Evolutionary conservation across 1,140 invertebrate genomes (phyloP), one percentile per base, ranked within the genome.

Genomic region (Drosophila busckii): DNA sequence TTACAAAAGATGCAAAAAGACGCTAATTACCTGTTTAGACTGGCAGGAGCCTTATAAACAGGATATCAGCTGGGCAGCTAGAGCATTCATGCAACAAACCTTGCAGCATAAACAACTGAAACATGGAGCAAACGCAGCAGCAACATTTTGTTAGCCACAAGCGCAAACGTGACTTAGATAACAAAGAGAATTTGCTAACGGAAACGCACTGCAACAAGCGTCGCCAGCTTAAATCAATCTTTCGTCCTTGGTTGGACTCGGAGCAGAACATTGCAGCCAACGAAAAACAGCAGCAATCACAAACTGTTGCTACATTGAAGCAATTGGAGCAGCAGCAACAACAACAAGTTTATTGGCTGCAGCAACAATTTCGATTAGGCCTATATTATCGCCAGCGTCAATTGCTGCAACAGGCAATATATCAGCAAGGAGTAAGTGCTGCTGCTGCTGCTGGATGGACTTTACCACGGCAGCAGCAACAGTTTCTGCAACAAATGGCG

Each of bases 341-440:
- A 4, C 38, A 61, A 15, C n/a, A n/a, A n/a, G n/a, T n/a, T n/a
- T 82, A 61, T 23, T 50, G 55, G 10, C 2, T 80, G 60, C 54
- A 82, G 40, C 75, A 75, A 31, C 65, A 82, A 29, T 29, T 69
- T 4, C 73, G 73, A 20, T 49, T 62, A 2, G 38, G 65, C 3
- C 55, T 75, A 2, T 80, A 75, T 38, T 80, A 80, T 46, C 69
- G 69, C 19, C 64, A 80, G 13, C 8, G n/a, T n/a, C n/a, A n/a
- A n/a, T n/a, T 82, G 13, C 22, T 80, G 13, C 75, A 69, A 28
- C 75, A 69, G 60, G 73, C 75, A 7, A 32, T 80, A 0, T 80
- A 69, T 26, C 75, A 82, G 55, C 59, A 5, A 1, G 65, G 50
- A 0, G 31, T 61, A 0, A n/a, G 23, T 37, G 0, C 28, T 54